phyloP scores from a whole-genome alignment of 2,113 vertebrate genomes.

The Pan troglodytes region NHGRI_mPanTro3-v2.1_pri NC_072419.2:17522501-17523000 shows the following conservation, averaged over 20 bases:
- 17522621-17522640: too few relatives aligned
- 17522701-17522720: too few relatives aligned
- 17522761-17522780: background rate
- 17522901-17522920: slow-evolving; percentile 52
- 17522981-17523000: too few relatives aligned
- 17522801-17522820: slow-evolving; percentile 50
- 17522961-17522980: too few relatives aligned
- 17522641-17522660: too few relatives aligned
- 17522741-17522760: background rate
- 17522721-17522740: background rate
- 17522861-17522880: background rate
- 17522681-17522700: too few relatives aligned
- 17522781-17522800: background rate
- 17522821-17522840: slow-evolving; percentile 28
- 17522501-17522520: background rate
- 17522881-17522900: slow-evolving; percentile 26
- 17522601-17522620: too few relatives aligned
- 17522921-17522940: slow-evolving; percentile 7
- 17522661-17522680: too few relatives aligned
- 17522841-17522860: slow-evolving; percentile 51
- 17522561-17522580: too few relatives aligned
- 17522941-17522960: slow-evolving; percentile 20
- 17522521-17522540: background rate
- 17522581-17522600: too few relatives aligned
- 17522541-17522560: background rate